These are phyloP conservation scores for Aplysina aerophoba DNA, from an alignment of 37 sponge, comb jelly and placozoan genomes.

Conservation along the genomic window DNA sequence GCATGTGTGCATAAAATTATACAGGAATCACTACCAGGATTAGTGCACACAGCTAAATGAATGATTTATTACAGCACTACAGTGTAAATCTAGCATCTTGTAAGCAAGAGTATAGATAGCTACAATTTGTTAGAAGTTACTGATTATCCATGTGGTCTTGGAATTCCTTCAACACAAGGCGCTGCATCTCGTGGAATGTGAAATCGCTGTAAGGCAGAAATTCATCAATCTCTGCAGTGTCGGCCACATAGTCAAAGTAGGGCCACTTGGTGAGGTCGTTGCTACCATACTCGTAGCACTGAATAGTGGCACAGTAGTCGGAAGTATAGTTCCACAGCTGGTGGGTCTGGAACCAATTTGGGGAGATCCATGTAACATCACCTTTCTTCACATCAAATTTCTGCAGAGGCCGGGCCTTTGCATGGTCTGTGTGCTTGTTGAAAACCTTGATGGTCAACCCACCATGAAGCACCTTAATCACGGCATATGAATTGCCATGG, in stretches of 20 bases:
- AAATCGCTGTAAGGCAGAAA: slow-evolving; percentile 62
- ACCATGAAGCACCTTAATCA: slow-evolving; percentile 65
- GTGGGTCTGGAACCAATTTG: slow-evolving; percentile 83
- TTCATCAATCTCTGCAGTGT: slow-evolving; percentile 8
- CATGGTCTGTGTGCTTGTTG: slow-evolving; percentile 50
- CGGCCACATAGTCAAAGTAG: slow-evolving; percentile 51
- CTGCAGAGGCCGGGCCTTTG: slow-evolving; percentile 9
- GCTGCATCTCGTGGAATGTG: slow-evolving; percentile 28
- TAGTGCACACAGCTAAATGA: no score
- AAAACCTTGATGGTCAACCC: slow-evolving; percentile 50
- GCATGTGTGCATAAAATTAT: no score
- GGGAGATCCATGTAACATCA: slow-evolving; percentile 72
- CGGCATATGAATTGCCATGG: slow-evolving; percentile 74
- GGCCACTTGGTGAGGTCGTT: slow-evolving; percentile 57
- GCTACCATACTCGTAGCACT: slow-evolving; percentile 64
- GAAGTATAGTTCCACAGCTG: slow-evolving; percentile 54
- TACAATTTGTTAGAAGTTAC: no score
- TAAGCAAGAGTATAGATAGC: no score
- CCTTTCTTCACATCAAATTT: slow-evolving; percentile 41
- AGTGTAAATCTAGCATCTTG: no score
- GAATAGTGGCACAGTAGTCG: slow-evolving; percentile 71
- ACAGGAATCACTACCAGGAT: no score
- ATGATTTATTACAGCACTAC: no score
- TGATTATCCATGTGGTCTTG: slow-evolving; percentile 6
- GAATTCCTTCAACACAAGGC: slow-evolving; percentile 46